These are phyloP conservation scores for Gadopsis marmoratus DNA, from an alignment of 2,797 vertebrate genomes.

Conservation along the genomic window DNA sequence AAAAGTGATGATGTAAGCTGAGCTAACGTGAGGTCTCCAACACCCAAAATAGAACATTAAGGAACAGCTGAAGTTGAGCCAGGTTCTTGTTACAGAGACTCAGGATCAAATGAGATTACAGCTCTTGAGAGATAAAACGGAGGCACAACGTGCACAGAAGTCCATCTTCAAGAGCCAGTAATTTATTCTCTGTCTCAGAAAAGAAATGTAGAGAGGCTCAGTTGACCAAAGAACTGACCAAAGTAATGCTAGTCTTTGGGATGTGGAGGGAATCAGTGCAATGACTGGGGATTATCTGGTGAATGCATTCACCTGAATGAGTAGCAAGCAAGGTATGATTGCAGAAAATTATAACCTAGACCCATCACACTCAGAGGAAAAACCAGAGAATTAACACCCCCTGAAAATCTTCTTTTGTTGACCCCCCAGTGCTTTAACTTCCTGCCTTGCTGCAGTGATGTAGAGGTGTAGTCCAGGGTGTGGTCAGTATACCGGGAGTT, in stretches of 20 bases:
- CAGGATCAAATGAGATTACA: slow-evolving; percentile 32
- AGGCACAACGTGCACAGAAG: background rate
- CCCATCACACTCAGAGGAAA: background rate
- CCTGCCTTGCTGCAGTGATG: background rate
- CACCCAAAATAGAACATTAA: slow-evolving; percentile 1
- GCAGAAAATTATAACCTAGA: background rate
- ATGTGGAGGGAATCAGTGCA: background rate
- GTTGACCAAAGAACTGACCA: slow-evolving; percentile 13
- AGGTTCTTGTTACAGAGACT: slow-evolving; percentile 14
- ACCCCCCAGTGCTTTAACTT: background rate
- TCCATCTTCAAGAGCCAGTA: slow-evolving; percentile 5
- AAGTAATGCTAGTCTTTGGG: background rate
- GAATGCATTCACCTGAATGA: slow-evolving; percentile 1
- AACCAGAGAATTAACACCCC: background rate
- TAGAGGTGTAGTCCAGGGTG: background rate
- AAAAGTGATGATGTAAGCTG: background rate
- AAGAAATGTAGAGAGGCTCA: slow-evolving; percentile 16
- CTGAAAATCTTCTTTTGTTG: slow-evolving; percentile 1
- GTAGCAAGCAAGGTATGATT: background rate
- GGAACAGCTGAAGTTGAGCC: slow-evolving; percentile 9
- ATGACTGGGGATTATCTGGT: background rate
- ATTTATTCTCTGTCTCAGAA: slow-evolving; percentile 10
- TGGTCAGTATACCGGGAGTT: background rate
- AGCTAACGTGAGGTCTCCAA: background rate
- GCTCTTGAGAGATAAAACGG: background rate